These are phyloP conservation scores for Palythoa grandiflora DNA, from an alignment of 92 coral and sea anemone species.

Conservation along the genomic window DNA sequence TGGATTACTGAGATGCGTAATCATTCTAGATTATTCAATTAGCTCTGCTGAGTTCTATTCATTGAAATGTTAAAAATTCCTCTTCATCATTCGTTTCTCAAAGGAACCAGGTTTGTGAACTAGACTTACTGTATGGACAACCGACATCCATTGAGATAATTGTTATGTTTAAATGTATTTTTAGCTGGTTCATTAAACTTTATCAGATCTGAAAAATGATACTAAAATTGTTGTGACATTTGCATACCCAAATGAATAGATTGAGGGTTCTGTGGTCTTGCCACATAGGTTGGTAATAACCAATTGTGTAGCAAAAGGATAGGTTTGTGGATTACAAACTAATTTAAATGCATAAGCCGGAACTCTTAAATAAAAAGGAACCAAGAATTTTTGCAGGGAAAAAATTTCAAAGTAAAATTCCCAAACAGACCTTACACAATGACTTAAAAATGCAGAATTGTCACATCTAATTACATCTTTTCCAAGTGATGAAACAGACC, in stretches of 20 bases:
- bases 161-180: conserved; percentile 28
- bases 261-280: background rate
- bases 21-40: background rate
- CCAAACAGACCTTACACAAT: conserved; percentile 7
- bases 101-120: background rate
- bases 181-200: conserved; percentile 17
- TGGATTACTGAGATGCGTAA: background rate
- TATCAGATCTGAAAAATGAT: conserved; percentile 13
- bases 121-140: background rate
- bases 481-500: conserved; percentile 18
- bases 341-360: background rate
- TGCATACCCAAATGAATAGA: background rate
- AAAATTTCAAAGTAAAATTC: background rate
- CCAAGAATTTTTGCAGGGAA: background rate
- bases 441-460: background rate
- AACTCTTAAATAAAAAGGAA: background rate
- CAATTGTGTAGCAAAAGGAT: background rate
- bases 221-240: conserved; percentile 29
- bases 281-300: conserved; percentile 5
- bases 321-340: background rate
- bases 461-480: background rate
- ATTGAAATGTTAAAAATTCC: background rate
- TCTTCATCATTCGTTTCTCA: background rate
- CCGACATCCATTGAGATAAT: background rate
- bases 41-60: background rate